A percentile compares a stretch with the other conserved stretches of the same genome.
phyloP scores from a whole-genome alignment of 2,113 vertebrate species.

The Oreotrochilus melanogaster region DNA sequence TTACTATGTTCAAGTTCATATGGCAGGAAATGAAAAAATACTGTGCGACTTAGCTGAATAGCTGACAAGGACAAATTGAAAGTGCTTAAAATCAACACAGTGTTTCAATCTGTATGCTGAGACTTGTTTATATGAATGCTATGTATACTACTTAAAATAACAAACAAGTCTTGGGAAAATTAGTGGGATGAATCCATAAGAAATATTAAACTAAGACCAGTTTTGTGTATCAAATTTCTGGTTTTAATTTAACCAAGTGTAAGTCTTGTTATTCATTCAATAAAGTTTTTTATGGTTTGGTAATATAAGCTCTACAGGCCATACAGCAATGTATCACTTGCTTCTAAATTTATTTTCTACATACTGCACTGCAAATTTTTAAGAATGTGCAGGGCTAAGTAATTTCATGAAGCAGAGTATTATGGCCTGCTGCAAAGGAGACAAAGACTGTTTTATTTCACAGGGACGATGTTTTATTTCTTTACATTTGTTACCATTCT shows the following conservation, averaged over 20 bases:
- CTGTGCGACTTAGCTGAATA: background rate
- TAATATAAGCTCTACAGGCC: background rate
- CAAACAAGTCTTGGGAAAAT: background rate
- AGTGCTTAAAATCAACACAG: background rate
- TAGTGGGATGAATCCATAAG: background rate
- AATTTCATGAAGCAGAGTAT: background rate
- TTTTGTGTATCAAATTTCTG: background rate
- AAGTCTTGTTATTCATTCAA: background rate
- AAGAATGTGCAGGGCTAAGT: background rate
- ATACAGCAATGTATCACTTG: background rate
- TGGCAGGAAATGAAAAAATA: background rate
- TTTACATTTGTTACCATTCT: background rate
- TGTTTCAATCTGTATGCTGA: background rate
- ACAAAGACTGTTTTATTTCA: background rate
- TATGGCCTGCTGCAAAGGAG: background rate
- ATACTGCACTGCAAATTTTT: background rate
- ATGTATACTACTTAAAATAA: background rate
- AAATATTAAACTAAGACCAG: background rate
- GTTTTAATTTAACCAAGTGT: background rate
- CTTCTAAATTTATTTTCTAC: background rate
- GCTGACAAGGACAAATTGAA: background rate
- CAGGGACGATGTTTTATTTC: background rate
- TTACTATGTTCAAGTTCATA: background rate
- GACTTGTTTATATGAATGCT: background rate
- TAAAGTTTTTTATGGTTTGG: background rate